These are phyloP conservation scores for Morinoia aosen DNA, from an alignment of 2,888 invertebrate genomes.

Conservation along the genomic window DNA sequence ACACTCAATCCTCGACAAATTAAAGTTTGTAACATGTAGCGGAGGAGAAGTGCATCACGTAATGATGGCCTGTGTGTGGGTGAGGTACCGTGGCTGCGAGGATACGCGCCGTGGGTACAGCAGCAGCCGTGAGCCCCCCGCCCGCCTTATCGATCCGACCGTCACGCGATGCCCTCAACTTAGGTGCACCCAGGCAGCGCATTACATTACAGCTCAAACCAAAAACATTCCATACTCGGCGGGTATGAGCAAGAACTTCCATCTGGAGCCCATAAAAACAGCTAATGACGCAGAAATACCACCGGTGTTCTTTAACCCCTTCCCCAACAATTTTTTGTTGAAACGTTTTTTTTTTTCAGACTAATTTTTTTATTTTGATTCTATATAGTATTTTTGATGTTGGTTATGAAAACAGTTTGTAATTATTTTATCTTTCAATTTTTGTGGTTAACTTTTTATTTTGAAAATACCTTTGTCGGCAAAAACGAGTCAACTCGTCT, in stretches of 20 bases:
- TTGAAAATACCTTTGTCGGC: no score
- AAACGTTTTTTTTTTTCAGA: no score
- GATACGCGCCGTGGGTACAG: background rate
- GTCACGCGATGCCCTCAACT: constrained; percentile 35
- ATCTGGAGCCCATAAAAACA: background rate
- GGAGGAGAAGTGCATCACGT: background rate
- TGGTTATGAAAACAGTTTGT: no score
- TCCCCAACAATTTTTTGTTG: no score
- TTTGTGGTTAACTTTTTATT: no score
- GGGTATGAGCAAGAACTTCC: background rate
- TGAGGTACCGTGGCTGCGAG: background rate
- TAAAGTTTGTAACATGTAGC: background rate
- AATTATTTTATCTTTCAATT: no score
- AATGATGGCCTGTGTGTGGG: background rate
- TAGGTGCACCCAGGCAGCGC: background rate
- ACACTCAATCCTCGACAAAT: background rate
- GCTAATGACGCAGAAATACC: no score
- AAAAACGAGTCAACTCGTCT: no score
- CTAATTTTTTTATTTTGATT: no score
- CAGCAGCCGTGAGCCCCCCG: background rate
- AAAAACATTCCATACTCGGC: background rate
- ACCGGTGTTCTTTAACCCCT: no score
- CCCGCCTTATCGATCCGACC: constrained; percentile 26
- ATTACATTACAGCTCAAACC: background rate
- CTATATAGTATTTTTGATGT: no score